These are phyloP conservation scores for Channallabes apus DNA, from an alignment of 2,797 vertebrate genomes.

Conservation along the genomic window DNA sequence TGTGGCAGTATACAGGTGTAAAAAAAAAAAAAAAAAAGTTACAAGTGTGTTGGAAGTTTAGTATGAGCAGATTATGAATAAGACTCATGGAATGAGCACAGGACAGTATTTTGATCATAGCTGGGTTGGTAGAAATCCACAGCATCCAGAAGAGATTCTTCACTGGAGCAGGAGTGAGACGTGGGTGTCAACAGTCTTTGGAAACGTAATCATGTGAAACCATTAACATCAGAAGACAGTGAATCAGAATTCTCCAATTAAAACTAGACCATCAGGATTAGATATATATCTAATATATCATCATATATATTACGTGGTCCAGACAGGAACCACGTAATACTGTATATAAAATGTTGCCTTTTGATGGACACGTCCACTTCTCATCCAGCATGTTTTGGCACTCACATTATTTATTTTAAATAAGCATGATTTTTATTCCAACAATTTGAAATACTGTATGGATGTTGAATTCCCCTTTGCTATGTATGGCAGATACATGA, in stretches of 20 bases:
- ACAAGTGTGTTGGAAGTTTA: neutral
- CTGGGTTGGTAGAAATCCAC: neutral
- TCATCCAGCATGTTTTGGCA: neutral
- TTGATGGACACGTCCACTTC: neutral
- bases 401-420: neutral
- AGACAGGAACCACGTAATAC: neutral
- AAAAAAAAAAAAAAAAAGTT: neutral
- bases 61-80: neutral
- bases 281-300: too few species aligned
- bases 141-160: neutral
- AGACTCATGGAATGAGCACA: neutral
- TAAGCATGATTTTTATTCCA: neutral
- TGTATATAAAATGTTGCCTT: neutral
- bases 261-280: neutral
- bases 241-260: neutral
- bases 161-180: neutral
- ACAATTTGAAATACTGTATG: neutral
- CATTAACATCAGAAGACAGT: neutral
- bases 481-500: neutral
- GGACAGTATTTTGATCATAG: neutral
- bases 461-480: constrained; percentile 37
- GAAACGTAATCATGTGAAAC: neutral
- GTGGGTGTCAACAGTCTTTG: neutral
- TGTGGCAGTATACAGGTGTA: neutral
- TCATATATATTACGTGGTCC: neutral